A percentile compares a stretch with the other conserved stretches of the same genome.
Evolutionary conservation across 2,888 invertebrate species (phyloP).

Genomic region (Metallyticus violacea): DNA sequence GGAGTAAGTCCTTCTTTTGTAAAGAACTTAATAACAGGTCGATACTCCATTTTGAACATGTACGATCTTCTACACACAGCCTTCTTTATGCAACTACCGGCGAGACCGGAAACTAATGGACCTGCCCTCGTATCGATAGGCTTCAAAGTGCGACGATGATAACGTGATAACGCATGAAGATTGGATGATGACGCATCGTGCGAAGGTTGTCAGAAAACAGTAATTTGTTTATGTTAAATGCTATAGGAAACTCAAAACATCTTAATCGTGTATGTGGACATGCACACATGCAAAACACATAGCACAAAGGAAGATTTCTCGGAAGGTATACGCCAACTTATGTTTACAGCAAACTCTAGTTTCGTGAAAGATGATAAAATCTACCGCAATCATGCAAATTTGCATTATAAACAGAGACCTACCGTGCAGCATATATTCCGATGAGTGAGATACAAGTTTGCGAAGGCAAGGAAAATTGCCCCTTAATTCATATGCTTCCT

Average conservation of each 20-base stretch:
- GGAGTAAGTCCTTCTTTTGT: no score
- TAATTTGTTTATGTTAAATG: background rate
- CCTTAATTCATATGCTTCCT: background rate
- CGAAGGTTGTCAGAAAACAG: background rate
- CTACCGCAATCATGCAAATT: background rate
- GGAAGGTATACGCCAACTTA: background rate
- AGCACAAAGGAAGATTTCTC: background rate
- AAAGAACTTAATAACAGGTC: no score
- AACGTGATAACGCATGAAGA: no score
- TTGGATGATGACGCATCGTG: no score
- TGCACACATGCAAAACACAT: background rate
- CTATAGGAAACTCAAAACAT: background rate
- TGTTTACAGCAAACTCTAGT: background rate
- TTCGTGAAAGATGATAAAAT: background rate
- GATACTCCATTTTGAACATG: no score
- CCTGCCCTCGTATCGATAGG: no score
- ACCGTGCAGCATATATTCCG: background rate
- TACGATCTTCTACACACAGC: no score
- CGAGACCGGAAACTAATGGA: no score
- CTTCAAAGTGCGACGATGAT: no score
- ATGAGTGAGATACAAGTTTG: background rate
- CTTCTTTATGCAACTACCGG: no score
- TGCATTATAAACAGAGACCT: background rate
- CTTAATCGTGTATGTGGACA: background rate
- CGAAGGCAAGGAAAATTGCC: background rate